phyloP scores from a whole-genome alignment of 2,888 invertebrate species.

The Scrobipalpa atriplicella region DNA sequence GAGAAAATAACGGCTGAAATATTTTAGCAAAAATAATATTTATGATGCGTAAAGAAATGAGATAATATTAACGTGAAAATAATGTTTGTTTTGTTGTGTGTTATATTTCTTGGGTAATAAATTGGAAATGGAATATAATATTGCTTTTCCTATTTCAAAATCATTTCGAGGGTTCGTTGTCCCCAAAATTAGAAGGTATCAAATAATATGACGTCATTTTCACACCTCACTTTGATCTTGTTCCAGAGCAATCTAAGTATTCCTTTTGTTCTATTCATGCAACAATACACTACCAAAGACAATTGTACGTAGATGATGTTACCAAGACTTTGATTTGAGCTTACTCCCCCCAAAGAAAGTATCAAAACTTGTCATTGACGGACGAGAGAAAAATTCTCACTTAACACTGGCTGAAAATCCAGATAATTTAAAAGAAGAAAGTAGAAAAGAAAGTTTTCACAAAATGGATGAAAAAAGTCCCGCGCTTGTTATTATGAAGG shows the following conservation, averaged over 20 bases:
- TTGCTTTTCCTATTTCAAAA: background rate
- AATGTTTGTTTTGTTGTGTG: background rate
- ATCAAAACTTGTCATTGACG: too few relatives aligned
- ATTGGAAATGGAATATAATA: background rate
- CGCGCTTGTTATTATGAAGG: background rate
- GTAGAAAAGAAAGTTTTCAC: background rate
- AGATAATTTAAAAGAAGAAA: too few relatives aligned
- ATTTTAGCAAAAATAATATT: background rate
- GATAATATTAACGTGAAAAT: background rate
- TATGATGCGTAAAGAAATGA: background rate
- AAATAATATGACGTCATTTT: background rate
- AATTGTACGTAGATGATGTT: too few relatives aligned
- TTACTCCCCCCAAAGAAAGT: too few relatives aligned
- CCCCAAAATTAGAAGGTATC: background rate
- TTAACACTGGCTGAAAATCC: too few relatives aligned
- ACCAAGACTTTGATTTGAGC: too few relatives aligned
- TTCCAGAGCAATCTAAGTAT: too few relatives aligned
- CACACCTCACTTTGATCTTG: too few relatives aligned
- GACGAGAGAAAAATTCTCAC: too few relatives aligned
- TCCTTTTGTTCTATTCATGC: too few relatives aligned
- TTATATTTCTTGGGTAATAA: slow-evolving; percentile 1
- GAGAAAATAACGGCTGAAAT: background rate
- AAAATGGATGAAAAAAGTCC: background rate
- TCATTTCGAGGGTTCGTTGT: background rate
- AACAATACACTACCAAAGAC: too few relatives aligned